phyloP scores from a whole-genome alignment of 35 echinoderm and acorn worm genomes.

The Hemicentrotus pulcherrimus region DNA sequence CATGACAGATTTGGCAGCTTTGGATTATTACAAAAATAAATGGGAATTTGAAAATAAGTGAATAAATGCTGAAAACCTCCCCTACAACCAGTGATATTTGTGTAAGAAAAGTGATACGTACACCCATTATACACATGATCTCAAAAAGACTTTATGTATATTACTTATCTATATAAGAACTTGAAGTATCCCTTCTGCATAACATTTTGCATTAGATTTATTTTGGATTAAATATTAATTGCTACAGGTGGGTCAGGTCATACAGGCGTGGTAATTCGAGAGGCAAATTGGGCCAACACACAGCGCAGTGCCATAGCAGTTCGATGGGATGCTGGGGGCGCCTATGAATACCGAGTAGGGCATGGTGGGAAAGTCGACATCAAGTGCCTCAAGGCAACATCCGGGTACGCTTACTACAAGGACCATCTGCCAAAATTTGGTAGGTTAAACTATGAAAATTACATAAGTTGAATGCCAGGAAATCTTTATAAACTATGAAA shows the following conservation, averaged over 20 bases:
- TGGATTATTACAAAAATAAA: too few relatives aligned
- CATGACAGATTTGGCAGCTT: too few relatives aligned
- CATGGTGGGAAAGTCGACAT: constrained; percentile 61
- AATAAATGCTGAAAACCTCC: too few relatives aligned
- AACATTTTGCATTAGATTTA: too few relatives aligned
- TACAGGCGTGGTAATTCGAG: neutral
- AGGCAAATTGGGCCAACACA: constrained; percentile 34
- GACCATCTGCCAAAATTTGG: constrained; percentile 66
- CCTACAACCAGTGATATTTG: too few relatives aligned
- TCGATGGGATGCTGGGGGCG: constrained; percentile 5
- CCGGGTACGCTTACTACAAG: constrained; percentile 55
- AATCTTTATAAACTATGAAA: neutral
- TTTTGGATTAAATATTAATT: neutral
- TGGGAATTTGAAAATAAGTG: too few relatives aligned
- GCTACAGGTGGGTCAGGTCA: constrained; percentile 47
- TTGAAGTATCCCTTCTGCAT: too few relatives aligned
- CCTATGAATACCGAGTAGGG: constrained; percentile 53
- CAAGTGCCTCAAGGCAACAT: constrained; percentile 24
- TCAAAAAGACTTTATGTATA: too few relatives aligned
- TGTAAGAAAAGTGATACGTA: too few relatives aligned
- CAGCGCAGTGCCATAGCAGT: constrained; percentile 39
- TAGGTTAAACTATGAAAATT: neutral
- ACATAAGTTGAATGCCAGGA: too few relatives aligned
- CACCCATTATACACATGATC: too few relatives aligned
- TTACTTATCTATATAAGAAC: too few relatives aligned